Evolutionary conservation across 2,113 vertebrate species (phyloP).

Genomic region (Orycteropus afer): DNA sequence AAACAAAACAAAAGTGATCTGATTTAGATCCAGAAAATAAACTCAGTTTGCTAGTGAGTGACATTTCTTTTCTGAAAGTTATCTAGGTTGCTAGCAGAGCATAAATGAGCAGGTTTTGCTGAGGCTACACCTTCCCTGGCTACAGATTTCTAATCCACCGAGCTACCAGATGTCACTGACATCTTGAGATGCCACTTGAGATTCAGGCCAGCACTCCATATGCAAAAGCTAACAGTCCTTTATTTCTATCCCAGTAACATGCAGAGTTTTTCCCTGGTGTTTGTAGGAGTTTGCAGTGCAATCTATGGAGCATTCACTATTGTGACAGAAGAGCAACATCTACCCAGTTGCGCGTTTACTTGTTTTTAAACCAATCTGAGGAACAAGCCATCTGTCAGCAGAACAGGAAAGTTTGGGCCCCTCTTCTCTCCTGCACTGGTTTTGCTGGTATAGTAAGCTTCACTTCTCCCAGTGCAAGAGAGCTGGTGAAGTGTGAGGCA

Average conservation of each 20-base stretch:
- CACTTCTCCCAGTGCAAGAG: slow-evolving; percentile 88
- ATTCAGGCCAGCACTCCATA: not conserved
- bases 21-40: not conserved
- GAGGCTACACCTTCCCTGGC: slow-evolving; percentile 39
- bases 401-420: slow-evolving; percentile 93
- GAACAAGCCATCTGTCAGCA: slow-evolving; percentile 92
- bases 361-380: slow-evolving; percentile 85
- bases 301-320: slow-evolving; percentile 79
- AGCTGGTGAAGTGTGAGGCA: slow-evolving; percentile 84
- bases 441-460: slow-evolving; percentile 90
- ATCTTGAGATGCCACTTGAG: accelerated
- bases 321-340: slow-evolving; percentile 84
- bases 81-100: not conserved
- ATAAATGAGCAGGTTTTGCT: not conserved
- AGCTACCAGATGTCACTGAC: slow-evolving; percentile 51
- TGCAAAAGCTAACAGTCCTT: not conserved
- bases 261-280: slow-evolving; percentile 70
- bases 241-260: slow-evolving; percentile 83
- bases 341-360: slow-evolving; percentile 83
- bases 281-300: slow-evolving; percentile 79
- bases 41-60: not conserved
- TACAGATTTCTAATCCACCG: not conserved
- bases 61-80: not conserved
- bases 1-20: not conserved
- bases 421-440: slow-evolving; percentile 89